Evolutionary conservation across 2,113 vertebrate genomes (phyloP), one percentile per base, ranked within the genome.

Genomic region (Neotoma lepida): DNA sequence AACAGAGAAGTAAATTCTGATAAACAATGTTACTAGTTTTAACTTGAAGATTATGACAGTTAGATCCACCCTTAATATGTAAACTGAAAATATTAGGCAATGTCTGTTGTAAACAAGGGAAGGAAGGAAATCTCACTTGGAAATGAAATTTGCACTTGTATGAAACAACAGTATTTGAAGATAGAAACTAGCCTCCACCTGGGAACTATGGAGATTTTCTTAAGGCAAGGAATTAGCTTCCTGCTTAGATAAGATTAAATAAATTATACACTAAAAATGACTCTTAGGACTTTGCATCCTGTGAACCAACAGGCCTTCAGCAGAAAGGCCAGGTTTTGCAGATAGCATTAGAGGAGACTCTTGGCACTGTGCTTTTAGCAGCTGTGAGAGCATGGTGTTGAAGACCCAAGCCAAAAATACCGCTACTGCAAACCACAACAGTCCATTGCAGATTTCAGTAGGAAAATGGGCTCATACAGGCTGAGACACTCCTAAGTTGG

Each of bases 151-250:
- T 39, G 90, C 46, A 51, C 22, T 46, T 41, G 18, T 1, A 1
- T 90, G 46, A 70, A 54, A 78, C 93, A 96, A 81, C 0, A 88
- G 81, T 44, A 63, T 51, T 49, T 77, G 77, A 88, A 96, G 51
- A 71, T 35, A 76, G 64, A 87, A 89, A 78, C 51, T 22, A 80
- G 76, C 6, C 39, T 73, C 20, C 3, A 70, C 7, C 58, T 91
- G 3, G 0, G 22, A 49, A 49, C 76, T 74, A 49, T 22, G 61
- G 41, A 84, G 39, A 49, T 39, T 41, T 51, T 89, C 20, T n/a
- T 56, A 91, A 94, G 49, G 61, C 56, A 90, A 68, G 3, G 66
- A n/a, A 88, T 4, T 39, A 46, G 86, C 41, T 89, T 94, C 28
- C 87, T 94, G 76, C 44, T 87, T 80, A 80, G 49, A 46, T 78